phyloP scores from a whole-genome alignment of 2,888 invertebrate genomes.

The Andrena haemorrhoa region DNA sequence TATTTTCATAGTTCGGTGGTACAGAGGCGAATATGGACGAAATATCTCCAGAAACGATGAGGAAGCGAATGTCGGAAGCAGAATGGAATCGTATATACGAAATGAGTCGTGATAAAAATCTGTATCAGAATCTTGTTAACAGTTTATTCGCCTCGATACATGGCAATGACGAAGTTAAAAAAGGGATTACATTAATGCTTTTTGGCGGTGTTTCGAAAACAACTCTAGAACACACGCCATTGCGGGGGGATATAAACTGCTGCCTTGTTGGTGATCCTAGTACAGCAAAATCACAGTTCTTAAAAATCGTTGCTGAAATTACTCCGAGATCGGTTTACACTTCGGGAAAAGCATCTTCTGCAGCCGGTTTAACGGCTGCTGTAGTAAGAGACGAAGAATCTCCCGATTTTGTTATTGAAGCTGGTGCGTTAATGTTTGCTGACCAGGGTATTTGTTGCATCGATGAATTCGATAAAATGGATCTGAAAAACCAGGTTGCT shows the following conservation, averaged over 20 bases:
- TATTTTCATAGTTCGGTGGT: conserved; percentile 89
- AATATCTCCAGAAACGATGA: conserved; percentile 95
- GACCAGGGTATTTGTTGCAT: conserved; percentile 99
- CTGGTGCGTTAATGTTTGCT: conserved; percentile 99
- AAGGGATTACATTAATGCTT: conserved; percentile 95
- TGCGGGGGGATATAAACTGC: conserved; percentile 98
- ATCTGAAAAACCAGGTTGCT: conserved; percentile 97
- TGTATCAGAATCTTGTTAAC: conserved; percentile 95
- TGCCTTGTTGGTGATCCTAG: conserved; percentile 99
- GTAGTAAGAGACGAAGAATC: conserved; percentile 99
- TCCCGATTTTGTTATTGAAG: conserved; percentile 99
- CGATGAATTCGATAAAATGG: conserved; percentile 99
- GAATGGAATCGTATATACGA: conserved; percentile 98
- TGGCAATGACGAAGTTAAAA: conserved; percentile 98
- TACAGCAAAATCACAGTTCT: conserved; percentile 98
- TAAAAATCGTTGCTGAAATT: conserved; percentile 97
- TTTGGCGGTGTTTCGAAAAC: conserved; percentile 99
- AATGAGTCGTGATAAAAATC: conserved; percentile 97
- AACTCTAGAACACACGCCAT: conserved; percentile 95
- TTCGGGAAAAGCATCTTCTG: conserved; percentile 98
- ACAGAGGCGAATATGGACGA: conserved; percentile 94
- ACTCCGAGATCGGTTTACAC: conserved; percentile 99
- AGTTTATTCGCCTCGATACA: conserved; percentile 98
- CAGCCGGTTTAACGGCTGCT: conserved; percentile 99
- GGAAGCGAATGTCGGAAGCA: conserved; percentile 96